Evolutionary conservation across 2,797 vertebrate genomes (phyloP).

Genomic region (Sarcoramphus papa): DNA sequence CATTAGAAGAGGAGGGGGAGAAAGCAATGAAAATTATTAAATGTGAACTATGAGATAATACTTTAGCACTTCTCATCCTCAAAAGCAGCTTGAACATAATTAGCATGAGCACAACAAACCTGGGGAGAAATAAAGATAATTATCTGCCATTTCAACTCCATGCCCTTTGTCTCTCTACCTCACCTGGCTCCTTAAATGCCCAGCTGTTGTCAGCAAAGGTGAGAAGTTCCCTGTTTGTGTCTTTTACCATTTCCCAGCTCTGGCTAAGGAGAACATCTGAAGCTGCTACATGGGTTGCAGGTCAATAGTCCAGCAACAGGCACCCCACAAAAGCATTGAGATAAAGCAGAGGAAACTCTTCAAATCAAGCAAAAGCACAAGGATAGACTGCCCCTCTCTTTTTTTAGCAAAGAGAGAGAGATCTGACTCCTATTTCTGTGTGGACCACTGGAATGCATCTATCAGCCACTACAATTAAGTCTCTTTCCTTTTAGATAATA

Average conservation of each 20-base stretch:
- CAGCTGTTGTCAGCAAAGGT: not conserved
- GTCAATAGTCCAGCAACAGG: not conserved
- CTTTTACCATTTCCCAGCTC: not conserved
- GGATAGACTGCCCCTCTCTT: not conserved
- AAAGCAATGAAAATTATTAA: not conserved
- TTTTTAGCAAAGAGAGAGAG: not conserved
- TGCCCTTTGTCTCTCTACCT: not conserved
- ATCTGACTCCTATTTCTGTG: not conserved
- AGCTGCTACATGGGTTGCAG: not conserved
- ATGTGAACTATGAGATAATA: not conserved
- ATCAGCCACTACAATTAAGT: not conserved
- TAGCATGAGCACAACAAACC: not conserved
- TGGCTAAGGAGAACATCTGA: not conserved
- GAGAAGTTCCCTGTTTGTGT: not conserved
- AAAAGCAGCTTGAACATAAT: not conserved
- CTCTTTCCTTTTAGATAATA: not conserved
- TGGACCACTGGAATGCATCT: not conserved
- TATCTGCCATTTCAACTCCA: not conserved
- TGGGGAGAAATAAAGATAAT: not conserved
- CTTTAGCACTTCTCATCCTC: not conserved
- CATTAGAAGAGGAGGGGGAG: not conserved
- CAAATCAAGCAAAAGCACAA: not conserved
- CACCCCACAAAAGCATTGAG: not conserved
- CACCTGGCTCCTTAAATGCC: not conserved
- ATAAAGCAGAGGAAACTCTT: not conserved